phyloP scores from a whole-genome alignment of 1,140 invertebrate genomes.

The Idris sp. region DNA sequence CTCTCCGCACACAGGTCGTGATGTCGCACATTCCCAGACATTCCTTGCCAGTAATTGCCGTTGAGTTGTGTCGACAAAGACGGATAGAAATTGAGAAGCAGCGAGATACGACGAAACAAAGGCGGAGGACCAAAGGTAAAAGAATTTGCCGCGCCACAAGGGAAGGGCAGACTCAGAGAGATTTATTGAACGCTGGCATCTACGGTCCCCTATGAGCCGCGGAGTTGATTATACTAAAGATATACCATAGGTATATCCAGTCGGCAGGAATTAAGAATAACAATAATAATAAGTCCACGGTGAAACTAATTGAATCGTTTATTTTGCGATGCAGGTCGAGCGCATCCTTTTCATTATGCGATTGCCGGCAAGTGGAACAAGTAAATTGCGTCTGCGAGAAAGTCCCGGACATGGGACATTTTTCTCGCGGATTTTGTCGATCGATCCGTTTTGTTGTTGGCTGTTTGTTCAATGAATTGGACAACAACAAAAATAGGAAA shows the following conservation, averaged over 20 bases:
- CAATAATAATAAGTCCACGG: constrained; percentile 4
- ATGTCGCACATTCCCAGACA: constrained; percentile 76
- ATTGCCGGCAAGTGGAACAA: background rate
- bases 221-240: constrained; percentile 38
- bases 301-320: constrained; percentile 56
- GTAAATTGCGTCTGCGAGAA: constrained; percentile 1
- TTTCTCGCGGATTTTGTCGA: too few relatives aligned
- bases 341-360: constrained; percentile 26
- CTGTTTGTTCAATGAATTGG: too few relatives aligned
- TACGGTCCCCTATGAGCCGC: constrained; percentile 14
- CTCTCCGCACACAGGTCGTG: constrained; percentile 62
- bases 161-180: constrained; percentile 3
- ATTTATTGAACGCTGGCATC: constrained; percentile 37
- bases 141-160: constrained; percentile 11
- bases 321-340: constrained; percentile 24
- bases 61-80: constrained; percentile 53
- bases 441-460: too few relatives aligned
- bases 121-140: constrained; percentile 9
- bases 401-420: background rate
- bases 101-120: constrained; percentile 17
- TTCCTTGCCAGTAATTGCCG: constrained; percentile 75
- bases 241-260: constrained; percentile 7
- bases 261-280: background rate
- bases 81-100: constrained; percentile 37
- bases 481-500: too few relatives aligned